A percentile compares a stretch with the other conserved stretches of the same genome.
These are phyloP conservation scores for Hystrix brachyura DNA, from an alignment of 2,113 vertebrate genomes.

Conservation along the genomic window DNA sequence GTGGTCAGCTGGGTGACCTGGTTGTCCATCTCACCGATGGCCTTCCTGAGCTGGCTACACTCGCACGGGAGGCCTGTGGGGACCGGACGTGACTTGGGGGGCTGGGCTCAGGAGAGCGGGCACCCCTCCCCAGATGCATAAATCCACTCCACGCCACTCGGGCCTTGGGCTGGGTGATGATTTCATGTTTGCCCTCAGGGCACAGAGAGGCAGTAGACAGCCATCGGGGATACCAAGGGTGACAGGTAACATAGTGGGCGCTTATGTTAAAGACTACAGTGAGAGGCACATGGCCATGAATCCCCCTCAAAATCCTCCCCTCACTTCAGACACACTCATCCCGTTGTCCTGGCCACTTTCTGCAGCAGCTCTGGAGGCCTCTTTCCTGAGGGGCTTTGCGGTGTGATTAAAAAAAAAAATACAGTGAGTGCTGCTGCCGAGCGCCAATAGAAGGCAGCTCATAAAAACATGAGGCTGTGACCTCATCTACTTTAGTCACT, in stretches of 20 bases:
- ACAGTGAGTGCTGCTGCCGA: not conserved
- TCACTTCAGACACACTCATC: not conserved
- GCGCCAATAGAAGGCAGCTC: not conserved
- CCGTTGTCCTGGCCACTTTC: not conserved
- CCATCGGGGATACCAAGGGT: not conserved
- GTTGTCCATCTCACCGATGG: slow-evolving; percentile 98
- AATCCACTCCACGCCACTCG: rapidly evolving
- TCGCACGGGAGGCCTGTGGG: slow-evolving; percentile 95
- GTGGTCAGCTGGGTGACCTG: slow-evolving; percentile 94
- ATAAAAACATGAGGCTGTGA: not conserved
- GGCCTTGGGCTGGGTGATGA: rapidly evolving
- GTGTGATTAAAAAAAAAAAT: not conserved
- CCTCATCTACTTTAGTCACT: not conserved
- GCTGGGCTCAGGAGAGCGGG: not conserved
- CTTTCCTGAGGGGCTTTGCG: not conserved
- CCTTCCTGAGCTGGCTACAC: slow-evolving; percentile 95
- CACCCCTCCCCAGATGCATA: not conserved
- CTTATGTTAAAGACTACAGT: not conserved
- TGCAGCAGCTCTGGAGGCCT: not conserved
- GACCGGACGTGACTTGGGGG: rapidly evolving
- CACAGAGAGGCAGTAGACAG: not conserved
- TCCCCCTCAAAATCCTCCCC: not conserved
- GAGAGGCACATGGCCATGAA: not conserved
- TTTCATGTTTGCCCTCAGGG: rapidly evolving
- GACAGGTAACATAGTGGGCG: not conserved